Conservation (phyloP, 2,797 vertebrate genomes). For the Etheostoma perlongum region DNA sequence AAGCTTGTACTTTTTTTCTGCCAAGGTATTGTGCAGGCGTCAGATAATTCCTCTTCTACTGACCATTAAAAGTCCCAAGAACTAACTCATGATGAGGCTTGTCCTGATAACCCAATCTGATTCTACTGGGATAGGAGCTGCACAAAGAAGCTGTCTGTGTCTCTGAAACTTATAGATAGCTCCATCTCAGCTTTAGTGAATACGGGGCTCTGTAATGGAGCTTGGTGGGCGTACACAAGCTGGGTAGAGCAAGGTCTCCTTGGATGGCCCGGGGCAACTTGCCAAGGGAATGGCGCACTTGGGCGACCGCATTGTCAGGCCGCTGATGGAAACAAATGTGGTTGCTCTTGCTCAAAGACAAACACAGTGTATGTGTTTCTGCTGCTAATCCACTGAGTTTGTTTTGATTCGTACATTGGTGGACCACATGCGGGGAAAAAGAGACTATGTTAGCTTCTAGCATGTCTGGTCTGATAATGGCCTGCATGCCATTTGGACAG, state of each 20-base stretch:
- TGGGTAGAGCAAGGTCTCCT: constrained; percentile 49
- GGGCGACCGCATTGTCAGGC: constrained; percentile 27
- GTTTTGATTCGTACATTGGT: constrained; percentile 7
- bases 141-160: constrained; percentile 70
- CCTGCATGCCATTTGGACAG: background rate
- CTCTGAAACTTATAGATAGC: constrained; percentile 66
- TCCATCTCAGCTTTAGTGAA: constrained; percentile 63
- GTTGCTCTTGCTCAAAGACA: constrained; percentile 34
- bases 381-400: constrained; percentile 7
- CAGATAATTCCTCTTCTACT: constrained; percentile 21
- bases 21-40: background rate
- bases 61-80: constrained; percentile 28
- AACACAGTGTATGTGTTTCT: constrained; percentile 21
- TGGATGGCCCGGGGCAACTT: constrained; percentile 47
- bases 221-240: constrained; percentile 58
- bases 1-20: too few species aligned
- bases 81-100: constrained; percentile 43
- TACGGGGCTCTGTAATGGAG: constrained; percentile 66
- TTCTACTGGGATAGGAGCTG: constrained; percentile 49
- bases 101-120: constrained; percentile 42
- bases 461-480: constrained; percentile 10
- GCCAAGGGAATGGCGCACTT: constrained; percentile 53
- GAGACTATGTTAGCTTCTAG: background rate
- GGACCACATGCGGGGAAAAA: background rate
- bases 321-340: constrained; percentile 52